A percentile compares a stretch with the other conserved stretches of the same genome.
phyloP scores from a whole-genome alignment of 2,888 invertebrate genomes.

The Caenorhabditis drosophilae region DNA sequence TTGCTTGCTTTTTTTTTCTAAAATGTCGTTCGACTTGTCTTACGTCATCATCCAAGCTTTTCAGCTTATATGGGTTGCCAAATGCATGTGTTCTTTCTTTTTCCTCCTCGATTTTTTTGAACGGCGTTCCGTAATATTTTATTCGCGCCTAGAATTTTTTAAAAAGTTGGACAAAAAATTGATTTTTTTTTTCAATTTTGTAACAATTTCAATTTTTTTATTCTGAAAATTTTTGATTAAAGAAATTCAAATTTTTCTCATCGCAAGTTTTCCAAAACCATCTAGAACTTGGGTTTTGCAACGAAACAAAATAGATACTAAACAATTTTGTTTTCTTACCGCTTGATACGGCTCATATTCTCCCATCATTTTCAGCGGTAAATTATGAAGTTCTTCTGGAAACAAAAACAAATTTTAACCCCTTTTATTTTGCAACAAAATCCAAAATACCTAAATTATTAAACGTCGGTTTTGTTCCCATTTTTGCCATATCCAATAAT shows the following conservation, averaged over 20 bases:
- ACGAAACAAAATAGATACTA: too few relatives aligned
- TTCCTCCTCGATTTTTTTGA: slow-evolving; percentile 29
- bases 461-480: slow-evolving; percentile 16
- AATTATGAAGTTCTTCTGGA: slow-evolving; percentile 90
- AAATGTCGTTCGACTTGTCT: too few relatives aligned
- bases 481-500: slow-evolving; percentile 27
- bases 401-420: slow-evolving; percentile 11
- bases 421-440: not conserved
- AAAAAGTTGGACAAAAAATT: too few relatives aligned
- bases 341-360: slow-evolving; percentile 99
- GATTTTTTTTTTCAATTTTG: too few relatives aligned
- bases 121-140: slow-evolving; percentile 16
- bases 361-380: slow-evolving; percentile 97
- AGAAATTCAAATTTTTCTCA: too few relatives aligned
- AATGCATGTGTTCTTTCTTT: slow-evolving; percentile 88
- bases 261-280: too few relatives aligned
- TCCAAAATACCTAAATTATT: slow-evolving; percentile 7
- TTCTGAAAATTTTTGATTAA: too few relatives aligned
- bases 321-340: too few relatives aligned
- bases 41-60: too few relatives aligned
- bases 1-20: slow-evolving; percentile 51
- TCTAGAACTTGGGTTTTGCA: too few relatives aligned
- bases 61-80: slow-evolving; percentile 98
- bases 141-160: too few relatives aligned
- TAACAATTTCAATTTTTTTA: too few relatives aligned